phyloP scores from a whole-genome alignment of 1,140 invertebrate species.

The Leptinotarsa defecta region DNA sequence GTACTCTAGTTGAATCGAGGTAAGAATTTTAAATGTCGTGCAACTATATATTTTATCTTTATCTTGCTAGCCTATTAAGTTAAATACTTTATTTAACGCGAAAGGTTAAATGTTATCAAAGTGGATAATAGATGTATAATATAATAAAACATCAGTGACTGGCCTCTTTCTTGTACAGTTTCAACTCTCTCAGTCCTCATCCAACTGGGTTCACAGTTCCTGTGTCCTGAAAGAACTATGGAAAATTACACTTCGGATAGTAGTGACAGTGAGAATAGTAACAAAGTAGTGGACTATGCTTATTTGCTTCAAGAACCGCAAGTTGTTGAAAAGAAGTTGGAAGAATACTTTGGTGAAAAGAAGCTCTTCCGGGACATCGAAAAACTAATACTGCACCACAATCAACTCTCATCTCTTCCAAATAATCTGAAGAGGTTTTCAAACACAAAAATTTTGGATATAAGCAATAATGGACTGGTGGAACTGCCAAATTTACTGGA shows the following conservation, averaged over 20 bases:
- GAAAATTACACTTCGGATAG: constrained; percentile 76
- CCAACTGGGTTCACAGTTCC: background rate
- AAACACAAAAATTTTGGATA: constrained; percentile 76
- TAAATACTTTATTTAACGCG: background rate
- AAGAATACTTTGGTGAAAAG: constrained; percentile 59
- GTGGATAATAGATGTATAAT: background rate
- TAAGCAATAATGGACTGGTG: constrained; percentile 85
- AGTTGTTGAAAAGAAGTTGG: constrained; percentile 63
- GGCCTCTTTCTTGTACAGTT: background rate
- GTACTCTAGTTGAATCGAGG: background rate
- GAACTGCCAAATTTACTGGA: constrained; percentile 76
- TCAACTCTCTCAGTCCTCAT: background rate
- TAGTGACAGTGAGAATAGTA: constrained; percentile 71
- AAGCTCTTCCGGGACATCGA: constrained; percentile 67
- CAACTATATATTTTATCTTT: background rate
- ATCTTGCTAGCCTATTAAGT: background rate
- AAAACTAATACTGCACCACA: constrained; percentile 73
- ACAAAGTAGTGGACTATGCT: constrained; percentile 73
- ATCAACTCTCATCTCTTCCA: constrained; percentile 61
- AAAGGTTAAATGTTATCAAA: constrained; percentile 4
- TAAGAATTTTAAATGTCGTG: background rate
- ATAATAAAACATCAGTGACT: background rate
- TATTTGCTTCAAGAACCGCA: constrained; percentile 66
- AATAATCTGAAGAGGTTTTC: constrained; percentile 58
- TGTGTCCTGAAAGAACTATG: constrained; percentile 33